Conservation (phyloP, 2,113 vertebrate genomes). For the Oryctolagus cuniculus region DNA sequence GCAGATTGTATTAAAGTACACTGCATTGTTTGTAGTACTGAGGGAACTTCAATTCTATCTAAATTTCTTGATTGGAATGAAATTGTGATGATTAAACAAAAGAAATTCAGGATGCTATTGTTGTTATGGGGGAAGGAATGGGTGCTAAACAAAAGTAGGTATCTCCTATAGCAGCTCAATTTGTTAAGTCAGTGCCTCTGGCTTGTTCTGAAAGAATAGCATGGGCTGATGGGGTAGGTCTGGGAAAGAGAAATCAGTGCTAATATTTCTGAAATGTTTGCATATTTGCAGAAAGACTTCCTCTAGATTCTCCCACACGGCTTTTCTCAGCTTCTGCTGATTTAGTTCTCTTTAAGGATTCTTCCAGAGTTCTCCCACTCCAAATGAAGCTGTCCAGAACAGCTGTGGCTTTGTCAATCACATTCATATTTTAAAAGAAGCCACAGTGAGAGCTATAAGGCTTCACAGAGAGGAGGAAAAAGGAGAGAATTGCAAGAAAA, state of each 20-base stretch:
- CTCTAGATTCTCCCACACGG: neutral
- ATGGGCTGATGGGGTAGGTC: neutral
- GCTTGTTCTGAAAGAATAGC: neutral
- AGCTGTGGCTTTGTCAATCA: neutral
- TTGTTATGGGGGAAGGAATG: neutral
- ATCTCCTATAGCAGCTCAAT: neutral
- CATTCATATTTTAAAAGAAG: neutral
- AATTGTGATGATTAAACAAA: neutral
- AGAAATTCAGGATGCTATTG: neutral
- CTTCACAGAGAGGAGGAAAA: neutral
- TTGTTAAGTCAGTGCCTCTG: neutral
- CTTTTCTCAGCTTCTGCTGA: neutral
- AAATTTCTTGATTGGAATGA: neutral
- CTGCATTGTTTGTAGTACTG: neutral
- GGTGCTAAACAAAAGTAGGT: neutral
- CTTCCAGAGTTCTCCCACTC: neutral
- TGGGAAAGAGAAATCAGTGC: neutral
- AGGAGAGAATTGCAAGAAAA: neutral
- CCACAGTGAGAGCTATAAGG: neutral
- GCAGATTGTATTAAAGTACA: neutral
- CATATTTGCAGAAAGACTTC: neutral
- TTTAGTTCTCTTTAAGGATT: neutral
- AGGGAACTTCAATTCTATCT: neutral
- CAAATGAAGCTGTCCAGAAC: neutral
- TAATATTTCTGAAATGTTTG: constrained; percentile 23